Percentiles rank a stretch among this genome's conserved stretches.
Conservation (phyloP, 2,888 invertebrate genomes). For the Caenorhabditis doughertyi region DNA sequence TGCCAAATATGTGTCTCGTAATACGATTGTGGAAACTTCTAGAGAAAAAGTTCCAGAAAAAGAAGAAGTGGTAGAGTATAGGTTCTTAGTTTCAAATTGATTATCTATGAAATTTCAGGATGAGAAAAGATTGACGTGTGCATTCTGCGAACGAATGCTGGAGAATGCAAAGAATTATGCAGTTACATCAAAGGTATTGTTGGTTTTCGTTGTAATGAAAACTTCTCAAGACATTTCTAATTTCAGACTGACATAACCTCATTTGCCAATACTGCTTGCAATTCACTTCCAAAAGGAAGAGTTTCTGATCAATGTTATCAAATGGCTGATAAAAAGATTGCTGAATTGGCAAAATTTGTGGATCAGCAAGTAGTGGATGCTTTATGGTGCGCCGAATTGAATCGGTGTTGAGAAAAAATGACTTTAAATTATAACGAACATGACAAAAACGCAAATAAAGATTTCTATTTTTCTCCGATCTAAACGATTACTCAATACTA, state of each 20-base stretch:
- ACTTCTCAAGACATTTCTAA: no score
- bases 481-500: no score
- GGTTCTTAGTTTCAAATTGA: not conserved
- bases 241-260: conserved; percentile 77
- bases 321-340: conserved; percentile 78
- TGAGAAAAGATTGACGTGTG: conserved; percentile 75
- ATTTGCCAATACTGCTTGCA: conserved; percentile 76
- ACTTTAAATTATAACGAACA: conserved; percentile 1
- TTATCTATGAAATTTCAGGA: conserved; percentile 54
- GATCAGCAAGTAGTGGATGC: conserved; percentile 79
- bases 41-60: conserved; percentile 49
- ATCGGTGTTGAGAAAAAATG: conserved; percentile 68
- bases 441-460: conserved; percentile 7
- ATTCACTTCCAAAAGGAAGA: conserved; percentile 66
- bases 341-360: conserved; percentile 77
- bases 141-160: conserved; percentile 79
- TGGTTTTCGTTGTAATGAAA: no score
- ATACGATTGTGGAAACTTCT: conserved; percentile 47
- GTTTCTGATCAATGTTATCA: conserved; percentile 75
- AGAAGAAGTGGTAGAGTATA: conserved; percentile 39
- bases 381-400: conserved; percentile 78
- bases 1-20: conserved; percentile 46
- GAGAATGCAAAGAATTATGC: conserved; percentile 79
- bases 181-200: conserved; percentile 72
- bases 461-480: not conserved